Evolutionary conservation across 2,797 vertebrate genomes (phyloP).

Genomic region (Pelochelys cantorii): DNA sequence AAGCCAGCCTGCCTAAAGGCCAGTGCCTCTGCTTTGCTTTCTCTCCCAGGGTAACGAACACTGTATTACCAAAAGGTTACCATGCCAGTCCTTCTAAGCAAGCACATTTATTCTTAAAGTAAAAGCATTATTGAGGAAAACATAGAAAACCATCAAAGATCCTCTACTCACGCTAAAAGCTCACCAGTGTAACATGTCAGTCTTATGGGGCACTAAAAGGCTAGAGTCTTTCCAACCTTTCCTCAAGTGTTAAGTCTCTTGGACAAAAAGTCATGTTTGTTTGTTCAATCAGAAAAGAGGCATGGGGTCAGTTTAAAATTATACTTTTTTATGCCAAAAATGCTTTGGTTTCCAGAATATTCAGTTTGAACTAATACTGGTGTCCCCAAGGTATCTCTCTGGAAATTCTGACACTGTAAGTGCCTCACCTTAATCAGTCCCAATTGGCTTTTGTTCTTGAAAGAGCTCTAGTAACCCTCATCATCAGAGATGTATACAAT

Average conservation of each 20-base stretch:
- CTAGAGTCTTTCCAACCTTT: neutral
- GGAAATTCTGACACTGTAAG: neutral
- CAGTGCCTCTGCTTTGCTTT: neutral
- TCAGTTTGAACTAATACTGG: neutral
- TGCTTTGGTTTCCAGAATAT: neutral
- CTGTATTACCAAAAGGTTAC: neutral
- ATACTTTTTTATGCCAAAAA: neutral
- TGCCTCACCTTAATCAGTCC: neutral
- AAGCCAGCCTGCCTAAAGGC: neutral
- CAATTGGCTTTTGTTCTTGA: neutral
- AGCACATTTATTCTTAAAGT: neutral
- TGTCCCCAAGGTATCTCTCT: neutral
- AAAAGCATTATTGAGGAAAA: neutral
- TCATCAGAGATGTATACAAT: neutral
- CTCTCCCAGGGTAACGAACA: neutral
- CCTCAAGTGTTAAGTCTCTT: neutral
- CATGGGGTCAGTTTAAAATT: neutral
- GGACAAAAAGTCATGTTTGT: neutral
- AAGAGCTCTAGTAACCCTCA: neutral
- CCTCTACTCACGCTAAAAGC: neutral
- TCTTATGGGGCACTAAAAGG: neutral
- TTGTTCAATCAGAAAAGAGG: neutral
- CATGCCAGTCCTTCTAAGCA: neutral
- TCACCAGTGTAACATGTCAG: neutral
- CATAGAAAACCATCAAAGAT: neutral